These are phyloP conservation scores for Esox niger DNA, from an alignment of 2,113 vertebrate species.

Conservation along the genomic window DNA sequence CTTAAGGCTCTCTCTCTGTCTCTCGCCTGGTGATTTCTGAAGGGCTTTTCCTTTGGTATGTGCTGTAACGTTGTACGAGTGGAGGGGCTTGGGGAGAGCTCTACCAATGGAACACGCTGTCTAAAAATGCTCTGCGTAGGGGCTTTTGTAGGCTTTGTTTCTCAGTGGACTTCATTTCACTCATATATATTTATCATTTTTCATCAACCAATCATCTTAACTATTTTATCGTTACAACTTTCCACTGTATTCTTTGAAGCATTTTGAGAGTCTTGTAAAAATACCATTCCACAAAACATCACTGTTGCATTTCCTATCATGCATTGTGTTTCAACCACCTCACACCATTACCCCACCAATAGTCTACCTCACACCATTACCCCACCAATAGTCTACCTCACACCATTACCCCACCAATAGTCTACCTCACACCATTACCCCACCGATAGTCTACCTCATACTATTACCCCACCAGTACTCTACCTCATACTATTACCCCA, in stretches of 20 bases:
- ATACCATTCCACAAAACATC: neutral
- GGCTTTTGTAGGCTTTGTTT: neutral
- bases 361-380: neutral
- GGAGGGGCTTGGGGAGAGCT: neutral
- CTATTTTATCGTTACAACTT: neutral
- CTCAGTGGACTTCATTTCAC: neutral
- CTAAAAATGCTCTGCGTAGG: constrained; percentile 1
- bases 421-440: too few species aligned
- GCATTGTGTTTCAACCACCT: neutral
- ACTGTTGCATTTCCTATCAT: neutral
- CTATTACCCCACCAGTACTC: too few species aligned
- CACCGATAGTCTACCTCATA: too few species aligned
- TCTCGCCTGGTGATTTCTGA: constrained; percentile 2
- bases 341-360: neutral
- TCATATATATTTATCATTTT: neutral
- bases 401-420: neutral
- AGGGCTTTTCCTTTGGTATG: constrained; percentile 1
- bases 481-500: too few species aligned
- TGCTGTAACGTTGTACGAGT: neutral
- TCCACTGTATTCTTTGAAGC: neutral
- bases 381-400: too few species aligned
- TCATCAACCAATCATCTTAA: neutral
- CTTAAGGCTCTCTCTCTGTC: constrained; percentile 8
- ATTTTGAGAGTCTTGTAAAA: neutral
- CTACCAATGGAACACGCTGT: neutral